Conservation (phyloP, 2,113 vertebrate genomes). For the Chascanopsetta lugubris region DNA sequence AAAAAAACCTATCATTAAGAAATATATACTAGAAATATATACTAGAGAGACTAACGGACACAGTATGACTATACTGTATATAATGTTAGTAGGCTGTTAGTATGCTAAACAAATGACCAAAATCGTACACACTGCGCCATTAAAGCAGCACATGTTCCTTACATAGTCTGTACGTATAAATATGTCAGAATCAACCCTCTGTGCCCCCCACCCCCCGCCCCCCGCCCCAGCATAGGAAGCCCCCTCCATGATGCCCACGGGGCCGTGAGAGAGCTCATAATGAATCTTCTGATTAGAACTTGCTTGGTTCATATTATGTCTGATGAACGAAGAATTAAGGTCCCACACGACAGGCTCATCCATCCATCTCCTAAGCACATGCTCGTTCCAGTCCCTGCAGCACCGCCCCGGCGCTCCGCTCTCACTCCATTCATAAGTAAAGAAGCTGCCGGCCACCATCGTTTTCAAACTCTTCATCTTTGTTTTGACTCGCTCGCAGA, state of each 20-base stretch:
- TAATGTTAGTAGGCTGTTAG: too few species aligned
- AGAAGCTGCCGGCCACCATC: slow-evolving; percentile 3
- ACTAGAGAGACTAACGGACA: too few species aligned
- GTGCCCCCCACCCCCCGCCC: slow-evolving; percentile 36
- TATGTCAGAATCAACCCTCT: slow-evolving; percentile 12
- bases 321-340: slow-evolving; percentile 76
- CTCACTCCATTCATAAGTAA: neutral
- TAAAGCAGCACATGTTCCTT: neutral
- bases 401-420: slow-evolving; percentile 6
- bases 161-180: neutral
- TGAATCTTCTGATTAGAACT: slow-evolving; percentile 74
- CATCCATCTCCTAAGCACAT: slow-evolving; percentile 54
- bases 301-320: slow-evolving; percentile 63
- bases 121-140: neutral
- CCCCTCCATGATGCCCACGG: slow-evolving; percentile 40
- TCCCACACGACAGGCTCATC: slow-evolving; percentile 56
- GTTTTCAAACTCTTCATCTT: slow-evolving; percentile 4
- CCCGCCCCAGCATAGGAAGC: slow-evolving; percentile 67
- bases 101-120: too few species aligned
- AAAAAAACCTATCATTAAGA: too few species aligned
- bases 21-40: too few species aligned
- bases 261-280: slow-evolving; percentile 70
- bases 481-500: slow-evolving; percentile 77
- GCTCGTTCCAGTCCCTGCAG: slow-evolving; percentile 31
- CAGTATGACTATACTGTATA: too few species aligned